Evolutionary conservation across 2,888 invertebrate genomes (phyloP), one percentile per base, ranked within the genome.

Genomic region (Philhelius pedissequus): DNA sequence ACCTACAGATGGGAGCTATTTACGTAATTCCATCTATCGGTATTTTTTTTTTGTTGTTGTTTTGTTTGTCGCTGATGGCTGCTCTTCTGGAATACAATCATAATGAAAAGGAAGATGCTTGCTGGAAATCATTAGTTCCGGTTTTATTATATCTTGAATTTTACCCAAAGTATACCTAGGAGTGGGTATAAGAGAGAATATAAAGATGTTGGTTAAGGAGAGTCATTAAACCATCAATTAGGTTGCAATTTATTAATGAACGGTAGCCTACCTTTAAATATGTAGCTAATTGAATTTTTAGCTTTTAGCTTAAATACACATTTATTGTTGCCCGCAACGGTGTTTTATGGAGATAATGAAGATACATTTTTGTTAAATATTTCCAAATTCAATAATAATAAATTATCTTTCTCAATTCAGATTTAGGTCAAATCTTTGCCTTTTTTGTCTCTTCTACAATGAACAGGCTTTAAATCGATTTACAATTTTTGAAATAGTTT

Each of bases 11-110:
- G 32, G 20, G 56, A 56, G 35, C 20, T 56, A 56, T 35, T 62
- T 62, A 62, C 13, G 62, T 62, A 62, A 62, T 62, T 60, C 3
- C 27, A 60, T 40, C 60, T 60, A 60, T 60, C 25, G 40, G 43
- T 18, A 40, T 18, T 22, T 58, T 56, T 13, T 56, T 56, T 1
- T 54, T 30, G 13, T 58, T 58, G 4, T 50, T 4, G 52, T 52
- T 11, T 50, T 4, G 52, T 52, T n/a, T 43, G 82, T 38, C 25
- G 60, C 35, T 73, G 54, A 43, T 73, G 60, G 45, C 48, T 77
- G 68, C 56, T 73, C 68, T 82, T 77, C 30, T 77, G 73, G 73
- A 77, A 77, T 50, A 71, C 50, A 64, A 7, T 50, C n/a, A n/a
- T n/a, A 40, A 62, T 48, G 56, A 8, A 18, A 54, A 40, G 54